phyloP scores from a whole-genome alignment of 2,888 invertebrate species.

The Tetragnatha montana region DNA sequence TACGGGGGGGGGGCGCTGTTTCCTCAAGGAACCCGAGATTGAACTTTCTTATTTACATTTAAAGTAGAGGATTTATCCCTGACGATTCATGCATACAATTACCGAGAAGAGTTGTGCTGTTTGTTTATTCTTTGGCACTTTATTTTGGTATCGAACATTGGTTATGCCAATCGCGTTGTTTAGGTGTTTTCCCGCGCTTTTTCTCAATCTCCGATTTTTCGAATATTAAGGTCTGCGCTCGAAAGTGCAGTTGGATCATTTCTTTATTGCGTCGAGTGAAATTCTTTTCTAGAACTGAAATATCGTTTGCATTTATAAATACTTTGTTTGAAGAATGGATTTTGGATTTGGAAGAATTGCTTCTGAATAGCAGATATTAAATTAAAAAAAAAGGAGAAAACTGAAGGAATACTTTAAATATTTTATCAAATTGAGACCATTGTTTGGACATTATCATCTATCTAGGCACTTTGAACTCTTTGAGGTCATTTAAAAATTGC shows the following conservation, averaged over 20 bases:
- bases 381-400: no score
- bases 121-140: slow-evolving; percentile 41
- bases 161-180: slow-evolving; percentile 39
- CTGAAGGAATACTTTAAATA: no score
- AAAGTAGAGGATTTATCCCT: slow-evolving; percentile 62
- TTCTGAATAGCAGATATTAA: no score
- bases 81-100: slow-evolving; percentile 61
- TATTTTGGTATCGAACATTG: slow-evolving; percentile 37
- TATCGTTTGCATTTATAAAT: slow-evolving; percentile 10
- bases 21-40: slow-evolving; percentile 53
- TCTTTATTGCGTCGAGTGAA: neutral
- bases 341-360: no score
- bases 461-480: no score
- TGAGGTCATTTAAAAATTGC: no score
- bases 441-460: no score
- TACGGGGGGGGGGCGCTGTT: neutral
- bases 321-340: neutral
- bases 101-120: slow-evolving; percentile 28
- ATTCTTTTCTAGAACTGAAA: slow-evolving; percentile 6
- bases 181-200: neutral
- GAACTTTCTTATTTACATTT: slow-evolving; percentile 68
- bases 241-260: slow-evolving; percentile 26
- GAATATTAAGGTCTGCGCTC: neutral
- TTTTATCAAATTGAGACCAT: no score
- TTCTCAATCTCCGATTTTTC: slow-evolving; percentile 1